These are phyloP conservation scores for Typhlomys cinereus DNA, from an alignment of 2,113 vertebrate species.

Conservation along the genomic window DNA sequence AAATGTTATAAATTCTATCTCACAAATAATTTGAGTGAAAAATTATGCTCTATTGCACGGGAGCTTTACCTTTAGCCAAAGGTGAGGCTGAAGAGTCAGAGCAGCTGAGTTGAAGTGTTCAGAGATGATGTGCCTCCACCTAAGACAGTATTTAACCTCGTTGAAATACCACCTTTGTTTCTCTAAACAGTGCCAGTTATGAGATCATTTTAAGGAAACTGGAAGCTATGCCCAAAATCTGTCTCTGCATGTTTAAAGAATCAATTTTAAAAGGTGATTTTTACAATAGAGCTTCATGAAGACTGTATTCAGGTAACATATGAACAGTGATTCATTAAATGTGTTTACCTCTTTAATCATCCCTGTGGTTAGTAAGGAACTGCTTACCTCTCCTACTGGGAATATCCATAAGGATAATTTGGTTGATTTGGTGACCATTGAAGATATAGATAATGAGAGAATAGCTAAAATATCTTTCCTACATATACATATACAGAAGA, in stretches of 20 bases:
- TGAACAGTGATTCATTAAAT: too few relatives aligned
- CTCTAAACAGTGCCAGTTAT: neutral
- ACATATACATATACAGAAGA: too few relatives aligned
- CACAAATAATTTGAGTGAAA: neutral
- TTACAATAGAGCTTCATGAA: neutral
- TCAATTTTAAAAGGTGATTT: neutral
- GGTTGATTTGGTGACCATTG: too few relatives aligned
- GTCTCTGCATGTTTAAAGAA: too few relatives aligned
- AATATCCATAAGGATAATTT: too few relatives aligned
- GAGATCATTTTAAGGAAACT: neutral
- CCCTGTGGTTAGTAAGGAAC: too few relatives aligned
- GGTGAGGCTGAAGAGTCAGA: neutral
- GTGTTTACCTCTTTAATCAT: too few relatives aligned
- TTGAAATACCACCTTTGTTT: neutral
- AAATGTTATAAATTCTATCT: neutral
- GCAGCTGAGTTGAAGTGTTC: neutral
- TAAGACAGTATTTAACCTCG: neutral
- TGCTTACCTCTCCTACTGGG: too few relatives aligned
- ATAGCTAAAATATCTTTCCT: too few relatives aligned
- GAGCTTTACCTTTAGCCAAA: conserved; percentile 26
- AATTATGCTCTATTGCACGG: neutral
- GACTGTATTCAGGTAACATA: neutral
- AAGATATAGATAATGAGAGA: too few relatives aligned
- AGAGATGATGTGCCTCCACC: neutral
- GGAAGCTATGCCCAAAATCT: neutral